These are phyloP conservation scores for Ditylenchus dipsaci DNA, from an alignment of 1,140 invertebrate species.

Conservation along the genomic window DNA sequence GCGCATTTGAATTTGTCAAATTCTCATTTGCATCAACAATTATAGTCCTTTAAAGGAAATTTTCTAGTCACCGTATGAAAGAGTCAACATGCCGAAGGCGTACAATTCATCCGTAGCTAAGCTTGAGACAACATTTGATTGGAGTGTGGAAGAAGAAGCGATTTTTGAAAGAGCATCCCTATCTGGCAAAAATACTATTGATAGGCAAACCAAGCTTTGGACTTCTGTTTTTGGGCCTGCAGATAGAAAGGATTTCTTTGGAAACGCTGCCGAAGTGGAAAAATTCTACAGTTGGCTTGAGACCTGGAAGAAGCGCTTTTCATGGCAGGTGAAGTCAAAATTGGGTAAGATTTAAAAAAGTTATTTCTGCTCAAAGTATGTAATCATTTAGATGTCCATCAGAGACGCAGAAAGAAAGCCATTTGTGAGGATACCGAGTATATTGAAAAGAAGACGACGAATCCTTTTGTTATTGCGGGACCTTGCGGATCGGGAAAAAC, in stretches of 20 bases:
- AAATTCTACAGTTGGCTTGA: background rate
- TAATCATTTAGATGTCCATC: background rate
- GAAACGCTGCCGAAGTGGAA: background rate
- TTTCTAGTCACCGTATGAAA: too few species aligned
- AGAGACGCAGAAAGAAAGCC: background rate
- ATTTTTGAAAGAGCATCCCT: background rate
- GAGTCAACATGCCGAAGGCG: too few species aligned
- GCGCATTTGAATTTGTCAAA: too few species aligned
- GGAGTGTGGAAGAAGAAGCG: background rate
- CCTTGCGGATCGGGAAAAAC: constrained; percentile 1
- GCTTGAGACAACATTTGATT: background rate
- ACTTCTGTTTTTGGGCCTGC: background rate
- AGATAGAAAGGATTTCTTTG: background rate
- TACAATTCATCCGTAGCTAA: background rate
- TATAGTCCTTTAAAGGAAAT: too few species aligned
- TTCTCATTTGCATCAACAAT: too few species aligned
- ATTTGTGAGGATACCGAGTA: background rate
- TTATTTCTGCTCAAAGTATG: too few species aligned
- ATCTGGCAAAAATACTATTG: background rate
- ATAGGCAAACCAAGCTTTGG: background rate
- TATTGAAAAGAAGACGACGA: background rate
- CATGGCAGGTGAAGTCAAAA: too few species aligned
- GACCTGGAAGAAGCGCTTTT: background rate
- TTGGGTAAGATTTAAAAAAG: too few species aligned
- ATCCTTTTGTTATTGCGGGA: constrained; percentile 7